Evolutionary conservation across 2,797 vertebrate genomes (phyloP).

Genomic region (Hoplostethus mediterraneus): DNA sequence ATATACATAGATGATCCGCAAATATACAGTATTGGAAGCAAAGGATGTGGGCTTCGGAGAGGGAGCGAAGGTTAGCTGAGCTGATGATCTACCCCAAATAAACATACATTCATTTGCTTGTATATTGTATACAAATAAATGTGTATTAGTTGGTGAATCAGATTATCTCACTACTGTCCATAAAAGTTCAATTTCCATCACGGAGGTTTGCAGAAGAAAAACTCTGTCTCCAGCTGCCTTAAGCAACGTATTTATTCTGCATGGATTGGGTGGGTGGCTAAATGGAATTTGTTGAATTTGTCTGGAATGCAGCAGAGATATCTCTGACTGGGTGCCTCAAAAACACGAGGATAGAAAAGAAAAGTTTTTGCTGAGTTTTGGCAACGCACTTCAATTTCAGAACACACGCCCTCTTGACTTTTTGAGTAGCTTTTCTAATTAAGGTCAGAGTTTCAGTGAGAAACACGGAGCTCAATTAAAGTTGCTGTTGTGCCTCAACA

Average conservation of each 20-base stretch:
- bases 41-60: slow-evolving; percentile 41
- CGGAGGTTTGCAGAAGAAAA: background rate
- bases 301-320: background rate
- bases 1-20: slow-evolving; percentile 65
- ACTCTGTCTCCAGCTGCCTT: background rate
- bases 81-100: background rate
- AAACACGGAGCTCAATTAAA: slow-evolving; percentile 55
- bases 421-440: slow-evolving; percentile 42
- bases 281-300: slow-evolving; percentile 1
- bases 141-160: background rate
- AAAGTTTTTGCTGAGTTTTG: slow-evolving; percentile 10
- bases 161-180: background rate
- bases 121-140: background rate
- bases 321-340: background rate
- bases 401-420: slow-evolving; percentile 13
- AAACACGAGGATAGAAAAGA: background rate
- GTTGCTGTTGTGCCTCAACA: slow-evolving; percentile 38
- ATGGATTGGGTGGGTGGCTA: background rate
- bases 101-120: background rate
- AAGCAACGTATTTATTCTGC: slow-evolving; percentile 2
- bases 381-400: background rate
- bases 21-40: slow-evolving; percentile 46
- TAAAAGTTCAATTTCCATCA: background rate
- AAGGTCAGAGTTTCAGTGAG: slow-evolving; percentile 52
- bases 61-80: background rate